A percentile compares a stretch with the other conserved stretches of the same genome.
phyloP scores from a whole-genome alignment of 2,888 invertebrate genomes.

The Operophtera brumata region DNA sequence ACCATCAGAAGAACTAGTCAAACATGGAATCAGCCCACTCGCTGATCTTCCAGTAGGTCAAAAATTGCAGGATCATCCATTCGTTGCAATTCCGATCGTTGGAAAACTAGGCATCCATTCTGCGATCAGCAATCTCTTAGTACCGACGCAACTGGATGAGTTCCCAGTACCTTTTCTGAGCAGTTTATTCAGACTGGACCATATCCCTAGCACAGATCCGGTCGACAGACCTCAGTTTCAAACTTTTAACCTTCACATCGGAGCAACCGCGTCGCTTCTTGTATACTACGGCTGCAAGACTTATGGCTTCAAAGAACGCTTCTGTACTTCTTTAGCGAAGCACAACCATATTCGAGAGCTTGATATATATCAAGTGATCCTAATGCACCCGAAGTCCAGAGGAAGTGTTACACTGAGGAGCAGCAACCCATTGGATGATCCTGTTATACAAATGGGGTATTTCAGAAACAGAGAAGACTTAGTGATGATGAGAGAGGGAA shows the following conservation, averaged over 20 bases:
- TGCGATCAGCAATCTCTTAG: slow-evolving; percentile 54
- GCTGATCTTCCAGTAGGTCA: slow-evolving; percentile 64
- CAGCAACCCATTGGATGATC: slow-evolving; percentile 55
- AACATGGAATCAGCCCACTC: slow-evolving; percentile 47
- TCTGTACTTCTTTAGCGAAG: slow-evolving; percentile 49
- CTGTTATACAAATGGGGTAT: slow-evolving; percentile 58
- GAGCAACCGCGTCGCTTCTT: slow-evolving; percentile 51
- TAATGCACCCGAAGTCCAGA: slow-evolving; percentile 61
- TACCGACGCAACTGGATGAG: slow-evolving; percentile 40
- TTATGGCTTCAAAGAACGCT: slow-evolving; percentile 37
- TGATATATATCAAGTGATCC: slow-evolving; percentile 43
- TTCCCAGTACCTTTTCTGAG: slow-evolving; percentile 55
- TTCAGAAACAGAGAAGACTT: slow-evolving; percentile 54
- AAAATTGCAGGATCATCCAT: slow-evolving; percentile 63
- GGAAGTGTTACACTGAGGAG: slow-evolving; percentile 58
- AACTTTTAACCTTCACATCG: slow-evolving; percentile 57
- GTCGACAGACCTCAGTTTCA: slow-evolving; percentile 57
- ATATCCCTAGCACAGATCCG: slow-evolving; percentile 21
- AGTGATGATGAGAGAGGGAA: slow-evolving; percentile 43
- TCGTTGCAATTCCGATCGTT: slow-evolving; percentile 46
- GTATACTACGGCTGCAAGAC: slow-evolving; percentile 44
- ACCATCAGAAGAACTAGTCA: slow-evolving; percentile 49
- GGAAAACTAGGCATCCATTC: slow-evolving; percentile 50
- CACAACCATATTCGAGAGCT: slow-evolving; percentile 53
- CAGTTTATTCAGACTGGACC: slow-evolving; percentile 51